These are phyloP conservation scores for Otocyon megalotis DNA, from an alignment of 2,113 vertebrate species.

Conservation along the genomic window DNA sequence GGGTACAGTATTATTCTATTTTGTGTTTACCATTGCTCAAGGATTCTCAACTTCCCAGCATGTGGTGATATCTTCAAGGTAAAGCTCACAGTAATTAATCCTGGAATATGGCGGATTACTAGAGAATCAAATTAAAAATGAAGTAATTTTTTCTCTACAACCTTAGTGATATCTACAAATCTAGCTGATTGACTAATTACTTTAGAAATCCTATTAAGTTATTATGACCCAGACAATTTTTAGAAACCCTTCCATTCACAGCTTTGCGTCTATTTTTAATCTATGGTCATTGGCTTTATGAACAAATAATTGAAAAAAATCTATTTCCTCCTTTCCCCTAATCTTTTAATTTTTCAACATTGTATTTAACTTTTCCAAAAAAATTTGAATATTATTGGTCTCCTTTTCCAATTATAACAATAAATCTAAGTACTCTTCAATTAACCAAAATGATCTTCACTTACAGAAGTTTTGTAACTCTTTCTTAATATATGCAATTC, in stretches of 20 bases:
- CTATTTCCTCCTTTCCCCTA: neutral
- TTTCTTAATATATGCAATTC: neutral
- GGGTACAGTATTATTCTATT: neutral
- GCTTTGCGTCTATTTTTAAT: neutral
- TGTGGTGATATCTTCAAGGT: neutral
- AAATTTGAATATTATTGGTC: neutral
- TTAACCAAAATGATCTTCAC: neutral
- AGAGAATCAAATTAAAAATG: neutral
- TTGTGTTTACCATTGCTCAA: neutral
- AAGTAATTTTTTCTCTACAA: neutral
- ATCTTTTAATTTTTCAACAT: neutral
- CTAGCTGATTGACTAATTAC: neutral
- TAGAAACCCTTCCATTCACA: neutral
- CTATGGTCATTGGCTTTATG: neutral
- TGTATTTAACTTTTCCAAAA: neutral
- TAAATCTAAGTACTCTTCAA: neutral
- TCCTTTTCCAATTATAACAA: neutral
- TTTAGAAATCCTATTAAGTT: slow-evolving; percentile 12
- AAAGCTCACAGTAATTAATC: neutral
- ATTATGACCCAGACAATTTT: neutral
- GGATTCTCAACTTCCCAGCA: neutral
- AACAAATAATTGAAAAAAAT: neutral
- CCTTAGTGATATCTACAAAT: neutral
- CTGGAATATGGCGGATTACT: neutral
- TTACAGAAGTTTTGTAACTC: neutral